Percentiles rank a stretch among this genome's conserved stretches.
Conservation (phyloP, 2,888 invertebrate genomes). For the Epistrophella euchroma region DNA sequence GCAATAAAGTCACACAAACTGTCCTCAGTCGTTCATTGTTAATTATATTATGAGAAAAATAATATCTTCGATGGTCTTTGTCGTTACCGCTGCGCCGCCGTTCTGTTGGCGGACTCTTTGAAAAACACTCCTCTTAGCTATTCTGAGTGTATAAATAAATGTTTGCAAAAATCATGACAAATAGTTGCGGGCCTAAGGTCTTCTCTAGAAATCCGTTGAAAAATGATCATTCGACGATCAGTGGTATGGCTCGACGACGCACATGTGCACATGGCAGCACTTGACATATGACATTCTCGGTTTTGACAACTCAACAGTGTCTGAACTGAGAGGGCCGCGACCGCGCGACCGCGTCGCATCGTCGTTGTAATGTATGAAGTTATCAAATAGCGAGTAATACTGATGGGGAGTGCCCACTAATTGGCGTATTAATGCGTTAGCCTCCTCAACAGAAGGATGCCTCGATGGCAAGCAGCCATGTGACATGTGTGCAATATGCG, state of each 20-base stretch:
- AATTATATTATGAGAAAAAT: slow-evolving; percentile 67
- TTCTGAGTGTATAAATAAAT: slow-evolving; percentile 10
- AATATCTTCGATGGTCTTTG: slow-evolving; percentile 62
- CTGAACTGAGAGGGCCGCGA: slow-evolving; percentile 21
- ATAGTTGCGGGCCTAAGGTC: slow-evolving; percentile 58
- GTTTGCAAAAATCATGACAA: slow-evolving; percentile 63
- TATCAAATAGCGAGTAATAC: slow-evolving; percentile 72
- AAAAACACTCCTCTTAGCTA: slow-evolving; percentile 7
- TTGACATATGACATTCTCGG: slow-evolving; percentile 72
- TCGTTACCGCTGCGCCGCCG: slow-evolving; percentile 58
- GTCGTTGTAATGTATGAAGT: slow-evolving; percentile 57
- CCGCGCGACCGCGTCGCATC: not conserved
- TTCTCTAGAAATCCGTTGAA: slow-evolving; percentile 53
- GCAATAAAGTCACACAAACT: slow-evolving; percentile 35
- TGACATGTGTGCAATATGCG: slow-evolving; percentile 56
- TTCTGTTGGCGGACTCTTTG: not conserved
- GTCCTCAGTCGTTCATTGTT: slow-evolving; percentile 55
- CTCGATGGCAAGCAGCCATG: slow-evolving; percentile 67
- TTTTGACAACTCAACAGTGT: slow-evolving; percentile 73
- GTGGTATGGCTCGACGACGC: slow-evolving; percentile 1
- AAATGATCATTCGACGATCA: slow-evolving; percentile 68
- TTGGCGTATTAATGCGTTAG: slow-evolving; percentile 75
- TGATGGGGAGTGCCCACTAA: slow-evolving; percentile 74
- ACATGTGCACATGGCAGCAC: slow-evolving; percentile 59
- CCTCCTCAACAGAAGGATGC: slow-evolving; percentile 53